Evolutionary conservation across 2,797 vertebrate species (phyloP), one percentile per base, ranked within the genome.

Genomic region (Sebastes matsubarae): DNA sequence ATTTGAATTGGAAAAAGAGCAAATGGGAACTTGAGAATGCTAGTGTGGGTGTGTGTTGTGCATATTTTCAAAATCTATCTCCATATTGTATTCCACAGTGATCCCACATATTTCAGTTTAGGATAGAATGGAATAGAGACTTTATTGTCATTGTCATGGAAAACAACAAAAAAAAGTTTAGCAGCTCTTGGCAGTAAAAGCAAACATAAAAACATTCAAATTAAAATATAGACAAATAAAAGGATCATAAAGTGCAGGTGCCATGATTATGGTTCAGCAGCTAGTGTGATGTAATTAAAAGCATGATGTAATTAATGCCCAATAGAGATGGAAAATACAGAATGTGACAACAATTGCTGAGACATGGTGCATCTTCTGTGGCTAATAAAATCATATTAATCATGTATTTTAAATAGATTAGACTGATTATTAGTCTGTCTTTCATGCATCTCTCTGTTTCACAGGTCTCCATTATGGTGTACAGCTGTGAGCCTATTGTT

Each of bases 401-500:
- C 2, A 2, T 83, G 42, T n/a, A 7, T 66, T 16, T 68, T 75
- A 14, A 22, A 25, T 38, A 8, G 9, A 58, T 34, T 6, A 29
- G 11, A 29, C 10, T 50, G 6, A 13, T 38, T 75, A 54, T 58
- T 65, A 34, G 16, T 58, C 0, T 81, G 38, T 82, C 12, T 82
- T 6, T 78, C 8, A 74, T 61, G 20, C 11, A 14, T 12, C 9
- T 75, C 2, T 59, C 18, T 77, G 5, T 69, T 78, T 86, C 72
- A 46, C 88, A 94, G 93, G 82, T 83, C 74, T 82, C 57, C 74
- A 54, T 80, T 59, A 79, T 80, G 87, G 87, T 25, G 36, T 54
- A 36, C 77, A 89, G 64, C 79, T 66, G 32, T 68, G 29, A 30
- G 24, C 65, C 25, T 22, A 30, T 79, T 86, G 50, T 82, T 87